Evolutionary conservation across 2,797 vertebrate genomes (phyloP).

Genomic region (Sebastes nivosus): DNA sequence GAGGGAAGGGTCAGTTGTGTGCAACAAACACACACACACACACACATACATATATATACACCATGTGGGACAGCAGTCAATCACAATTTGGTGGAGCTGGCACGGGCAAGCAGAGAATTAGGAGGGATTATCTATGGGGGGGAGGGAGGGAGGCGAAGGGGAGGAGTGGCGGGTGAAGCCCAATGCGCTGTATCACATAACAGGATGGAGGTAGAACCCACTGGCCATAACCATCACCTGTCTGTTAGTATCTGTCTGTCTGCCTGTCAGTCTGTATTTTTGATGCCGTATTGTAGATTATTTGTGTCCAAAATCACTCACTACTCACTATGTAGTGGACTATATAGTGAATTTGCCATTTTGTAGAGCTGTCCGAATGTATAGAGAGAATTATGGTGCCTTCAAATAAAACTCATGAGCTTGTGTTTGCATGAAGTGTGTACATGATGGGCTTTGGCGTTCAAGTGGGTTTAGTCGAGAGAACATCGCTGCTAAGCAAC

Average conservation of each 20-base stretch:
- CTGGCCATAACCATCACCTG: slow-evolving; percentile 28
- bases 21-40: slow-evolving; percentile 18
- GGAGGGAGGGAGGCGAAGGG: background rate
- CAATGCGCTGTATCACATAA: slow-evolving; percentile 58
- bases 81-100: slow-evolving; percentile 79
- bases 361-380: too few relatives aligned
- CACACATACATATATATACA: background rate
- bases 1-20: slow-evolving; percentile 26
- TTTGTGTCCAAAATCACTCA: background rate
- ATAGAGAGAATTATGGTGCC: too few relatives aligned
- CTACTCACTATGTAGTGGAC: too few relatives aligned
- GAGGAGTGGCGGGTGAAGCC: slow-evolving; percentile 24
- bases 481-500: too few relatives aligned
- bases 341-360: too few relatives aligned
- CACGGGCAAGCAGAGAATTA: slow-evolving; percentile 77
- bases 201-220: slow-evolving; percentile 23
- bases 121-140: slow-evolving; percentile 75
- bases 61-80: slow-evolving; percentile 77
- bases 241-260: slow-evolving; percentile 1
- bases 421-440: too few relatives aligned
- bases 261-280: background rate
- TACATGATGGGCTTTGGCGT: too few relatives aligned
- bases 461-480: too few relatives aligned
- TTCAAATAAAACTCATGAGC: too few relatives aligned
- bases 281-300: background rate